These are phyloP conservation scores for Carpatolechia fugitivella DNA, from an alignment of 2,888 invertebrate species.

Conservation along the genomic window DNA sequence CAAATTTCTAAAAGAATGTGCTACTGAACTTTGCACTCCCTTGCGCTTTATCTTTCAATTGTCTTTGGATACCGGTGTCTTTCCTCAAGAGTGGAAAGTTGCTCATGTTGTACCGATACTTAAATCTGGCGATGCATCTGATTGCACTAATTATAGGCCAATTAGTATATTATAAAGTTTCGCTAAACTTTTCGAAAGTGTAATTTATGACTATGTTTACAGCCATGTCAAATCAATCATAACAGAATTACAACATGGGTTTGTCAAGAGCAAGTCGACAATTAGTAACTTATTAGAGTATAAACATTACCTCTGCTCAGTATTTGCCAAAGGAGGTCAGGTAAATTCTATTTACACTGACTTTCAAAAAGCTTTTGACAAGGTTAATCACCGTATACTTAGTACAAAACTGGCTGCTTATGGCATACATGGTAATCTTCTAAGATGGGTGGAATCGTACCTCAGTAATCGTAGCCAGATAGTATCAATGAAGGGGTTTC, in stretches of 20 bases:
- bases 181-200: neutral
- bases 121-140: neutral
- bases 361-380: neutral
- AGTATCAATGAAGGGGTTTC: slow-evolving; percentile 20
- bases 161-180: neutral
- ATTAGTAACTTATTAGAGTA: neutral
- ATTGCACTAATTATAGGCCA: neutral
- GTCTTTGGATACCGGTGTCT: neutral
- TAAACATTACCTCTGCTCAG: neutral
- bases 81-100: neutral
- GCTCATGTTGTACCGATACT: neutral
- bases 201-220: neutral
- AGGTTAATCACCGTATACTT: neutral
- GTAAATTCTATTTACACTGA: neutral
- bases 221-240: neutral
- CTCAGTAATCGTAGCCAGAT: slow-evolving; percentile 20
- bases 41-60: neutral
- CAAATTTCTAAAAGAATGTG: neutral
- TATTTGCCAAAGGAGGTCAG: neutral
- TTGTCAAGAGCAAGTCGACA: neutral
- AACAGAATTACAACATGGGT: neutral
- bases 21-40: neutral
- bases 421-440: neutral
- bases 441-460: neutral
- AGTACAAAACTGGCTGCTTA: neutral